Conservation (phyloP, 2,888 invertebrate genomes). For the Saturnia pavonia region DNA sequence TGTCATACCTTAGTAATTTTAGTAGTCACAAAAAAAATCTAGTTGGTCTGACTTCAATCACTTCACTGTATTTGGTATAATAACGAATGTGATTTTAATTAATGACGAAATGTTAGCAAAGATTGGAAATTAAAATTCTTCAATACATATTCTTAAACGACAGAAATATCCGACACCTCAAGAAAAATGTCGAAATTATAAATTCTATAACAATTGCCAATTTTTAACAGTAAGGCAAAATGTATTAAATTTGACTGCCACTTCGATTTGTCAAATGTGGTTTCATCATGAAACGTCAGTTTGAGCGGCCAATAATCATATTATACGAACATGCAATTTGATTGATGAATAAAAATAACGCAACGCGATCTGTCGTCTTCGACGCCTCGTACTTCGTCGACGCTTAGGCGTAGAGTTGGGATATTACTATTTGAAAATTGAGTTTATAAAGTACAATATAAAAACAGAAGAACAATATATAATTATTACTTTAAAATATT, state of each 20-base stretch:
- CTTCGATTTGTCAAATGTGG: slow-evolving; percentile 45
- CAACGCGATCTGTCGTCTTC: slow-evolving; percentile 47
- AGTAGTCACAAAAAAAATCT: too few species aligned
- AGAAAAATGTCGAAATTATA: slow-evolving; percentile 35
- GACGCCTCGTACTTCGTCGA: slow-evolving; percentile 9
- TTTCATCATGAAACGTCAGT: slow-evolving; percentile 45
- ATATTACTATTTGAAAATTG: not conserved
- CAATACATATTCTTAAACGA: slow-evolving; percentile 7
- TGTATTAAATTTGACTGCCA: slow-evolving; percentile 23
- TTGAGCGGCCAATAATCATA: slow-evolving; percentile 31
- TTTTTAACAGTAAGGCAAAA: slow-evolving; percentile 13
- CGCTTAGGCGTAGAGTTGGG: not conserved
- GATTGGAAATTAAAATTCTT: not conserved
- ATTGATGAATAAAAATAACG: slow-evolving; percentile 63
- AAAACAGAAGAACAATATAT: too few species aligned
- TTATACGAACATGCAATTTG: slow-evolving; percentile 43
- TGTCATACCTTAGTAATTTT: too few species aligned
- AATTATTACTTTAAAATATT: too few species aligned
- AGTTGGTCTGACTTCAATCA: too few species aligned
- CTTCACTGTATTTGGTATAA: too few species aligned
- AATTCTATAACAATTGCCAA: slow-evolving; percentile 25
- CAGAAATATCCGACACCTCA: not conserved
- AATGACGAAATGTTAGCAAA: not conserved
- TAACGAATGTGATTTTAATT: not conserved
- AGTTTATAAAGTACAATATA: not conserved